These are phyloP conservation scores for Fulmarus glacialis DNA, from an alignment of 2,113 vertebrate species.

Conservation along the genomic window DNA sequence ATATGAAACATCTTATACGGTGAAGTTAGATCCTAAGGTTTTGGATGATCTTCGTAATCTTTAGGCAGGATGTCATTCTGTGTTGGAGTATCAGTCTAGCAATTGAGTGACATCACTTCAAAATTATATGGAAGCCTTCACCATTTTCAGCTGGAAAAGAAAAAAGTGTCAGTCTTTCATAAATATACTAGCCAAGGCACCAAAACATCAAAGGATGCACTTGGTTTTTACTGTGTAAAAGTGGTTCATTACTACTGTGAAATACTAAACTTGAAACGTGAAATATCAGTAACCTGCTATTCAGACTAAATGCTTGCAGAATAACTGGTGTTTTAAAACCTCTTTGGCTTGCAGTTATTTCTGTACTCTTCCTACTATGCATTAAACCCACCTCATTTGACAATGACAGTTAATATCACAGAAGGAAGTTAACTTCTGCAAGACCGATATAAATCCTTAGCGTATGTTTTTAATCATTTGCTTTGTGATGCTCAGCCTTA, in stretches of 20 bases:
- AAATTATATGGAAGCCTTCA: conserved; percentile 92
- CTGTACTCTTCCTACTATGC: background rate
- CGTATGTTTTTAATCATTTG: accelerated
- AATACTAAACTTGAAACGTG: background rate
- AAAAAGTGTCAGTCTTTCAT: background rate
- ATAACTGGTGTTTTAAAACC: background rate
- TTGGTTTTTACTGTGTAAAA: background rate
- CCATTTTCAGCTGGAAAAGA: conserved; percentile 86
- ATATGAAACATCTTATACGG: conserved; percentile 84
- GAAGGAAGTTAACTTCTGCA: background rate
- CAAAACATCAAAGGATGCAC: accelerated
- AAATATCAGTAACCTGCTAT: background rate
- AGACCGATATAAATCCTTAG: background rate
- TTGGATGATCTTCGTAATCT: conserved; percentile 71
- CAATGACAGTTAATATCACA: too few relatives aligned
- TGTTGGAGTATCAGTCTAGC: conserved; percentile 42
- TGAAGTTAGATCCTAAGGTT: conserved; percentile 79
- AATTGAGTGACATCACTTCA: conserved; percentile 83
- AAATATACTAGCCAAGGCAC: accelerated
- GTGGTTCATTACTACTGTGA: background rate
- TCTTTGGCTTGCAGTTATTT: background rate
- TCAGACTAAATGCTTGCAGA: background rate
- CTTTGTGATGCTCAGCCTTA: background rate
- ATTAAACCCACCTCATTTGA: background rate
- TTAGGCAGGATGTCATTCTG: conserved; percentile 74